Base-by-base conservation (phyloP, 2,113 vertebrate species). In the Xenus cinereus region DNA sequence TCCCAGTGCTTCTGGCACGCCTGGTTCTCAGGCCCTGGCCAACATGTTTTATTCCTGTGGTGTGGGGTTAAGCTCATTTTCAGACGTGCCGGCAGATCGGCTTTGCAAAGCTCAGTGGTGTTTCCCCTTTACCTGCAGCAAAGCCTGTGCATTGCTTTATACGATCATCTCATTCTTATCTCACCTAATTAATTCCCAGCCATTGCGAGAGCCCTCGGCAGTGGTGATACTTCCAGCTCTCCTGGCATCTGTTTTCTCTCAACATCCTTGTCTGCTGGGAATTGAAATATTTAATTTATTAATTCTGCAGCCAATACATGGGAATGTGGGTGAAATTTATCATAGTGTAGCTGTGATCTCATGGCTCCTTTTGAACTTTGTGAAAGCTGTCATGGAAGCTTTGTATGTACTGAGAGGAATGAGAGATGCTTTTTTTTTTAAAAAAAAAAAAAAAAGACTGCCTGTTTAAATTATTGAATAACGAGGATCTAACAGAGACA, bases 241-340 rank as follows among this genome's bases (percentile, higher is more conserved):
- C 57, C 45, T 84, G 60, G 74, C 84, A 53, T 96, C 95, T 96
- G 94, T 85, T 94, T 94, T 82, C 82, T 84, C 62, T 96, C 95
- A 91, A 16, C 62, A 53, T 3, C 48, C 45, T 72, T 24, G 82
- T 91, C 81, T 84, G 69, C 84, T 19, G 69, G 67, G 84, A 90
- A 88, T 41, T 84, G 86, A 84, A 84, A 89, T 91, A 92, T 57
- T 85, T 93, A 43, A 82, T 76, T 84, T 84, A 87, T 72, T 95
- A 90, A 32, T 84, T 63, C 68, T 78, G 19, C 39, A 89, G 69
- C 23, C 43, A 39, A 11, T 68, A 19, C 43, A 28, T 79, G 66
- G 74, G 87, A 92, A 67, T 6, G 30, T 10, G 77, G 48, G 51
- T 87, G 66, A 84, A 72, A 60, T 75, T 43, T 63, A 22, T 84